phyloP scores from a whole-genome alignment of 2,113 vertebrate genomes.

The Ochotona princeps region DNA sequence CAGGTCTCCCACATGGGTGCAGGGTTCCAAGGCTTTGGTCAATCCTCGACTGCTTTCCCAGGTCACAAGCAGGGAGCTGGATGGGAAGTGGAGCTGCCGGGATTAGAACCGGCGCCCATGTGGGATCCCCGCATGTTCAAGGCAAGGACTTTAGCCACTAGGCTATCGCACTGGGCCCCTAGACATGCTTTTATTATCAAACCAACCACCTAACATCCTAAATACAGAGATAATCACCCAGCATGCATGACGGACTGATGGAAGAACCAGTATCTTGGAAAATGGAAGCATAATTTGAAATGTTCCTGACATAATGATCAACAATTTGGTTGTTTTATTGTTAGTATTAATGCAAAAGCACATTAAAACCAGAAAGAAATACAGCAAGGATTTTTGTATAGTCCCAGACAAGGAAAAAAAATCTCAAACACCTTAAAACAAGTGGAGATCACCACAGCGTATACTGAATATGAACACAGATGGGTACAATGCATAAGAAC shows the following conservation, averaged over 20 bases:
- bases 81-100: too few relatives aligned
- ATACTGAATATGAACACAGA: not conserved
- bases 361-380: conserved; percentile 6
- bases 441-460: not conserved
- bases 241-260: not conserved
- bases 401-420: conserved; percentile 17
- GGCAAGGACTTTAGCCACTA: too few relatives aligned
- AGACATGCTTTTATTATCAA: not conserved
- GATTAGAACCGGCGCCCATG: too few relatives aligned
- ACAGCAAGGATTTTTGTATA: not conserved
- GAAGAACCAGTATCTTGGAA: not conserved
- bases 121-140: too few relatives aligned
- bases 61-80: too few relatives aligned
- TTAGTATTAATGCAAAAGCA: not conserved
- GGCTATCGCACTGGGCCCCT: too few relatives aligned
- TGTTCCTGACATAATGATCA: not conserved
- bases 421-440: not conserved
- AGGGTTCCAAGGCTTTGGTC: too few relatives aligned
- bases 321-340: not conserved
- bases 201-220: not conserved
- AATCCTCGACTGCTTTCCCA: too few relatives aligned
- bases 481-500: not conserved
- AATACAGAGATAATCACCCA: not conserved
- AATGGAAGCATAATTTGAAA: not conserved
- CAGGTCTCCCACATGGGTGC: too few relatives aligned